phyloP scores from a whole-genome alignment of 2,797 vertebrate species.

The Oreonectes daqikongensis region DNA sequence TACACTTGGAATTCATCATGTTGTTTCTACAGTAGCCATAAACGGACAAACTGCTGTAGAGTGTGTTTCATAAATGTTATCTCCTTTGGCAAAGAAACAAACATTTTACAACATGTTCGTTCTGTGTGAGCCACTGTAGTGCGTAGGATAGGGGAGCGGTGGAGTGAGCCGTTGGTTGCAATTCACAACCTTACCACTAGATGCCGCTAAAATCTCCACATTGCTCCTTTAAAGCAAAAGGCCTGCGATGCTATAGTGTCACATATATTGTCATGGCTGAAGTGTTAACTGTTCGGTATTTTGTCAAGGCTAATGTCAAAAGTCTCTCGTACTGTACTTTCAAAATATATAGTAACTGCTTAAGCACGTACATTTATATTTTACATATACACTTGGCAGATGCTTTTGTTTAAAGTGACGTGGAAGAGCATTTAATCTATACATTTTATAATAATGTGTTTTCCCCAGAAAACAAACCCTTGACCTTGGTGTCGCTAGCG shows the following conservation, averaged over 20 bases:
- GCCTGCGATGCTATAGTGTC: background rate
- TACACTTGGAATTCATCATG: too few species aligned
- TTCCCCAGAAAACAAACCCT: background rate
- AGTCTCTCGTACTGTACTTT: background rate
- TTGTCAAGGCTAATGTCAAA: background rate
- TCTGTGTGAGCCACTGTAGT: too few species aligned
- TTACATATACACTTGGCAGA: background rate
- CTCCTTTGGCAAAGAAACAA: too few species aligned
- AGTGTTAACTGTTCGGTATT: background rate
- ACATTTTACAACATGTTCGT: too few species aligned
- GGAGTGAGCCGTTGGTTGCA: too few species aligned
- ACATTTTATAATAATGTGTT: background rate
- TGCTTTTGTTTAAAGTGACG: background rate
- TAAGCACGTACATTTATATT: background rate
- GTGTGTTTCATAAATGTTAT: too few species aligned
- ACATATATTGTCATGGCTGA: background rate
- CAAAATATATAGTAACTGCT: background rate
- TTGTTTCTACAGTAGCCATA: too few species aligned
- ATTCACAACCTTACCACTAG: too few species aligned
- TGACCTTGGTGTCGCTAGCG: too few species aligned
- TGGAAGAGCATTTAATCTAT: background rate
- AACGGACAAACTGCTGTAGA: too few species aligned
- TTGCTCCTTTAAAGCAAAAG: background rate
- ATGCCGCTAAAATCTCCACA: too few species aligned
- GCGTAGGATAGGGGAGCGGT: too few species aligned